Conservation (phyloP, 2,888 invertebrate genomes). For the Frankliniella fusca region DNA sequence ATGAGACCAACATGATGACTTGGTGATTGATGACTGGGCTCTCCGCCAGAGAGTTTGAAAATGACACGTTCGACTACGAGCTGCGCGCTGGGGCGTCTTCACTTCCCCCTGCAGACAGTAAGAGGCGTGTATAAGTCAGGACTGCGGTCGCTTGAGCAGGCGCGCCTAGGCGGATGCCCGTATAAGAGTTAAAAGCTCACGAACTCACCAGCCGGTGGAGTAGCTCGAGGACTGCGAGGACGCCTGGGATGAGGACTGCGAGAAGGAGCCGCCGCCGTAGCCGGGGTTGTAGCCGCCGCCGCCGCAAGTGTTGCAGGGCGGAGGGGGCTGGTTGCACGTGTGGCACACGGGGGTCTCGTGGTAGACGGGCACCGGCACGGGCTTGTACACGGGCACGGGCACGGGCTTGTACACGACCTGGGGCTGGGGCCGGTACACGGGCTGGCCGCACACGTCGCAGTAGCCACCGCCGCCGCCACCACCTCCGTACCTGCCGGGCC, state of each 20-base stretch:
- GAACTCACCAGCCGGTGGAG: not conserved
- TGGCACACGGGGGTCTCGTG: not conserved
- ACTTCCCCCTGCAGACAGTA: not conserved
- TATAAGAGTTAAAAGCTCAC: too few species aligned
- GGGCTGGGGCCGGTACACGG: not conserved
- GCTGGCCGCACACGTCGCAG: not conserved
- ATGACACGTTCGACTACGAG: not conserved
- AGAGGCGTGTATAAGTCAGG: not conserved
- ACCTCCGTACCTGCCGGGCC: not conserved
- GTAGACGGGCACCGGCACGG: not conserved
- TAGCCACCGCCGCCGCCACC: conserved; percentile 12
- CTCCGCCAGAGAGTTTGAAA: not conserved
- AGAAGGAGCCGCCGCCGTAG: not conserved
- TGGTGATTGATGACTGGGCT: not conserved
- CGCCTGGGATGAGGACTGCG: not conserved
- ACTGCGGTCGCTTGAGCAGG: not conserved
- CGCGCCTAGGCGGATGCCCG: not conserved
- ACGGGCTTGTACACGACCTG: conserved; percentile 4
- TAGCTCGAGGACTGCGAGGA: not conserved
- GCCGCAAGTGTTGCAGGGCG: not conserved
- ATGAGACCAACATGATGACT: not conserved
- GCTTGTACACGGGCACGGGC: not conserved
- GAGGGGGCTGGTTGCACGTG: not conserved
- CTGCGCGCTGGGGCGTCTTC: not conserved
- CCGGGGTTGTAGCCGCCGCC: not conserved